Conservation (phyloP, 1,140 invertebrate genomes). For the Brachionus sp. region DNA sequence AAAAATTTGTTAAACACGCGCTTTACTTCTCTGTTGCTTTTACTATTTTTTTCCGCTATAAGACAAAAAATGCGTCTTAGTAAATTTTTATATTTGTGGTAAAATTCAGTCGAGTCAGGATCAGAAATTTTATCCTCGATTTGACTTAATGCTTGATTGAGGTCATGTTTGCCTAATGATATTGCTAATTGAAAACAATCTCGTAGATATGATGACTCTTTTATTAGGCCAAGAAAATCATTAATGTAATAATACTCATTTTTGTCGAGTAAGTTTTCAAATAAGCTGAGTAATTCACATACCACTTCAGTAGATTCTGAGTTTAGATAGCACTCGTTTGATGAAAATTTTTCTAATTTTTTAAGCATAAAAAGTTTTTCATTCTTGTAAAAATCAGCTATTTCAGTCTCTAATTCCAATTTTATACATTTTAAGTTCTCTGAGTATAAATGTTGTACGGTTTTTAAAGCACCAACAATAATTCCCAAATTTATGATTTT, state of each 20-base stretch:
- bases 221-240: background rate
- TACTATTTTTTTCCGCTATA: background rate
- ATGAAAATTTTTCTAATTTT: background rate
- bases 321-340: background rate
- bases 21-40: background rate
- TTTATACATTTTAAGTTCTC: background rate
- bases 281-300: background rate
- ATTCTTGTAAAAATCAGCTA: constrained; percentile 11
- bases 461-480: constrained; percentile 26
- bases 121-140: background rate
- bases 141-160: background rate
- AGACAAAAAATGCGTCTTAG: background rate
- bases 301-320: background rate
- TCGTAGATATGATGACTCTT: background rate
- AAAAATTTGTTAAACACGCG: constrained; percentile 24
- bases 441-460: constrained; percentile 15
- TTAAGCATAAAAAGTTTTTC: background rate
- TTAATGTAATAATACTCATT: constrained; percentile 27
- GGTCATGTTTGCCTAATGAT: constrained; percentile 15
- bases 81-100: constrained; percentile 5
- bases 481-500: constrained; percentile 43
- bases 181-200: constrained; percentile 33
- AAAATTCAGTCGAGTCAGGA: background rate
- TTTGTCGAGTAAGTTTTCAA: constrained; percentile 21
- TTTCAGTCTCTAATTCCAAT: background rate